Conservation (phyloP, 2,113 vertebrate genomes). For the Empidonax traillii region DNA sequence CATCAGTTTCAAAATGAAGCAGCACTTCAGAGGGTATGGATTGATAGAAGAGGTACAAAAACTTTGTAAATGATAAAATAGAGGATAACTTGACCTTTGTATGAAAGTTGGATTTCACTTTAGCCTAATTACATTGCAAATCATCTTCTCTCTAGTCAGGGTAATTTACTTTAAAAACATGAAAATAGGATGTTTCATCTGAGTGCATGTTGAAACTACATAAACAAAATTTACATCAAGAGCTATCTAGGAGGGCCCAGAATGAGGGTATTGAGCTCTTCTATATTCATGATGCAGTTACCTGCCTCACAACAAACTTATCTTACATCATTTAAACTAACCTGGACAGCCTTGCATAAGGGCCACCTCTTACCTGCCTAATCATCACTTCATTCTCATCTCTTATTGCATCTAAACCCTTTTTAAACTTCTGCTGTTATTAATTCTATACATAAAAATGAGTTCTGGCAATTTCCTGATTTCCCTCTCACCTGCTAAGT, state of each 20-base stretch:
- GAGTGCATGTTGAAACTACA: constrained; percentile 32
- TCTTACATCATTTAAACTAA: constrained; percentile 4
- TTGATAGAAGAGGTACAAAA: neutral
- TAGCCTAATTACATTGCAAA: constrained; percentile 48
- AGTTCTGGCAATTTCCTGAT: constrained; percentile 25
- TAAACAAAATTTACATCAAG: constrained; percentile 67
- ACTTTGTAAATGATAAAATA: neutral
- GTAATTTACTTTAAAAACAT: constrained; percentile 61
- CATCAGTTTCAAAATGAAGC: neutral
- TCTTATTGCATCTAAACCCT: neutral
- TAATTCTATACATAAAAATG: constrained; percentile 53
- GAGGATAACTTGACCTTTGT: constrained; percentile 52
- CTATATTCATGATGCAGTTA: constrained; percentile 36
- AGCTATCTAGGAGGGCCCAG: neutral
- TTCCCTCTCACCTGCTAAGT: constrained; percentile 26
- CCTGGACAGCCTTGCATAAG: constrained; percentile 6
- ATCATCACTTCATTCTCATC: constrained; percentile 42
- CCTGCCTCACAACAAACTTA: constrained; percentile 26
- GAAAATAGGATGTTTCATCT: constrained; percentile 57
- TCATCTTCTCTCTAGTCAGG: constrained; percentile 22
- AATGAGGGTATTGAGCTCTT: neutral
- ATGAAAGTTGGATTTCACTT: constrained; percentile 43
- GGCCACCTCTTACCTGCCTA: constrained; percentile 28
- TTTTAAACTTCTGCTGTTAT: constrained; percentile 6
- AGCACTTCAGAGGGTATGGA: neutral